Conservation (phyloP, 2,888 invertebrate species). For the Anagyrus pseudococci region DNA sequence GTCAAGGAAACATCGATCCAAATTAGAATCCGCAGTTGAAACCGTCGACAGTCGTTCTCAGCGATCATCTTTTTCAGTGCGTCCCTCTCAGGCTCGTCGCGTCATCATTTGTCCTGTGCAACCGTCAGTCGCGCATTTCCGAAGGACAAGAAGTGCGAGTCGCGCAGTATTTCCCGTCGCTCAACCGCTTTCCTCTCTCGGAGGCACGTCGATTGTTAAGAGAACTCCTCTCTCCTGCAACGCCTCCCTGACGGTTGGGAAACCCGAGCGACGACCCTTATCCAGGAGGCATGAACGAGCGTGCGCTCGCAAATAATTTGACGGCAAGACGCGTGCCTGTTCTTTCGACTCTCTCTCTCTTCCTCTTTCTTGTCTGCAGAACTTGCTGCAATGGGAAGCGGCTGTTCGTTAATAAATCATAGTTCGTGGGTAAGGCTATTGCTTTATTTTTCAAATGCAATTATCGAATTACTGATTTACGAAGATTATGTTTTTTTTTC, state of each 20-base stretch:
- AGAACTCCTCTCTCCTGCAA: not conserved
- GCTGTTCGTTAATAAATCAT: too few species aligned
- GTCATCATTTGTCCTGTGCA: not conserved
- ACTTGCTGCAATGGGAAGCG: too few species aligned
- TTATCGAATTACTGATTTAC: too few species aligned
- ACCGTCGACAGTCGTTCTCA: not conserved
- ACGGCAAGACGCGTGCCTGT: not conserved
- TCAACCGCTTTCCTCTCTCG: not conserved
- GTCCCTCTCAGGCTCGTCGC: not conserved
- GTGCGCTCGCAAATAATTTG: not conserved
- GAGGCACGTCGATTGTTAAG: slow-evolving; percentile 29
- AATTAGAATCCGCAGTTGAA: not conserved
- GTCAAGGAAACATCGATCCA: too few species aligned
- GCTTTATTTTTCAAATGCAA: too few species aligned
- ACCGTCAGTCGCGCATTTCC: not conserved
- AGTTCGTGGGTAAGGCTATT: too few species aligned
- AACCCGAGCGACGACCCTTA: not conserved
- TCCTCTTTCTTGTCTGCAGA: not conserved
- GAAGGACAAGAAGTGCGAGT: slow-evolving; percentile 7
- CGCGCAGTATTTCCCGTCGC: slow-evolving; percentile 20
- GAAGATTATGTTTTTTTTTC: too few species aligned
- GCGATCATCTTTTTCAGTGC: too few species aligned
- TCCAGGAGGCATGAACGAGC: not conserved
- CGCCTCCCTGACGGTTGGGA: slow-evolving; percentile 4
- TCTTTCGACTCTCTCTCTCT: too few species aligned